A percentile compares a stretch with the other conserved stretches of the same genome.
Evolutionary conservation across 2,113 vertebrate species (phyloP).

Genomic region (Cyprinodon brontotheroides): DNA sequence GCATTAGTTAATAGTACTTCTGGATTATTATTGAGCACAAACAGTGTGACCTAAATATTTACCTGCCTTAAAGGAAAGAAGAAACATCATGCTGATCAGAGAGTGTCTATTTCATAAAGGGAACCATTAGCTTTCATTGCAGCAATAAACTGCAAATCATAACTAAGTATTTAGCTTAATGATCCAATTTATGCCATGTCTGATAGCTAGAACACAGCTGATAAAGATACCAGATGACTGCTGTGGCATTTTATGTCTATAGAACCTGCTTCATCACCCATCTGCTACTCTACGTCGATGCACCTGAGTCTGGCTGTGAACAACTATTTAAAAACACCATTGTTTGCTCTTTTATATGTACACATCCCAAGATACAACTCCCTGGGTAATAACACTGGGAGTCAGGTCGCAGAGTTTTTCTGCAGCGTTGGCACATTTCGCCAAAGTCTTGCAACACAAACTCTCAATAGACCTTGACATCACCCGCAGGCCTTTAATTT

Average conservation of each 20-base stretch:
- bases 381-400: constrained; percentile 20
- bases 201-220: constrained; percentile 12
- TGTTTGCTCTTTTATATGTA: constrained; percentile 47
- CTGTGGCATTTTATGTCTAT: constrained; percentile 27
- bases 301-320: constrained; percentile 36
- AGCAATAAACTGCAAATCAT: constrained; percentile 20
- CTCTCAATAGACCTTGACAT: constrained; percentile 44
- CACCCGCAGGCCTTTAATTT: constrained; percentile 42
- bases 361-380: constrained; percentile 46
- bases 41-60: neutral
- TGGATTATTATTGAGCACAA: neutral
- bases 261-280: constrained; percentile 44
- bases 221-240: constrained; percentile 5
- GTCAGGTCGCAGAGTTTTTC: constrained; percentile 39
- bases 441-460: constrained; percentile 28
- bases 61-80: neutral
- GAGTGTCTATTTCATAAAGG: neutral
- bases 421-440: constrained; percentile 59
- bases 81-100: neutral
- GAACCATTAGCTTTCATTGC: constrained; percentile 20
- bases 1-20: neutral
- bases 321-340: constrained; percentile 40
- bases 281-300: constrained; percentile 40
- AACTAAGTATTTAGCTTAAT: constrained; percentile 48
- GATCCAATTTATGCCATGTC: constrained; percentile 23